Evolutionary conservation across 2,113 vertebrate genomes (phyloP).

Genomic region (Entosphenus tridentatus): DNA sequence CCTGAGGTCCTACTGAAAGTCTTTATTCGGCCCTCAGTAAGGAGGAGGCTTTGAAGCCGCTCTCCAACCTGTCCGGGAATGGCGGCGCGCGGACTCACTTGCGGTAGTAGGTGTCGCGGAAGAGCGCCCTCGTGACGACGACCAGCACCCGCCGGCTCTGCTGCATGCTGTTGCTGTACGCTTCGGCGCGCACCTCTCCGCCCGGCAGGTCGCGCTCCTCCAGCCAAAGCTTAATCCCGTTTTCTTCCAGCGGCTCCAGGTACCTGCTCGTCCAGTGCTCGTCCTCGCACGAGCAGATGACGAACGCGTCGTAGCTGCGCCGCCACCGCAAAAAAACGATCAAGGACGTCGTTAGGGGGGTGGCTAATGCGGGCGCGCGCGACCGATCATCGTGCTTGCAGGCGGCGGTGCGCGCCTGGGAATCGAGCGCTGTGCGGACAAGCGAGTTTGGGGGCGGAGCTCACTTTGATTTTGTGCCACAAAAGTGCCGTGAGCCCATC

Average conservation of each 20-base stretch:
- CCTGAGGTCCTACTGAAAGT: too few species aligned
- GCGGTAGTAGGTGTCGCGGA: not conserved
- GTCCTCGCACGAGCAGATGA: not conserved
- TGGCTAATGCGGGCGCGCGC: too few species aligned
- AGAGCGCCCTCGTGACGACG: constrained; percentile 2
- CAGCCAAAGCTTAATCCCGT: not conserved
- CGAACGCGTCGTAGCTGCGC: not conserved
- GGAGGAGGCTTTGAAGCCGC: too few species aligned
- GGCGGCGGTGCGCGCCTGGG: too few species aligned
- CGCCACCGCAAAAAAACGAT: not conserved
- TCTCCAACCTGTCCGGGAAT: too few species aligned
- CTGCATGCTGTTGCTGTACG: not conserved
- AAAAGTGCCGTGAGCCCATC: too few species aligned
- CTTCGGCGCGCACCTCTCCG: not conserved
- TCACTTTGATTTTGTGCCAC: too few species aligned
- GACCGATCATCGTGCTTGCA: too few species aligned
- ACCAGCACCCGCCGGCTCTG: constrained; percentile 4
- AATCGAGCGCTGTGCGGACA: too few species aligned
- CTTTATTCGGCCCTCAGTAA: too few species aligned
- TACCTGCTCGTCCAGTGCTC: not conserved
- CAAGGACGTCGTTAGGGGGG: too few species aligned
- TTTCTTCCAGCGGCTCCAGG: not conserved
- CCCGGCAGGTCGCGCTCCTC: not conserved
- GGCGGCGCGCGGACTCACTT: not conserved
- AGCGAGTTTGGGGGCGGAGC: too few species aligned